Evolutionary conservation across 2,113 vertebrate species (phyloP), one percentile per base, ranked within the genome.

Genomic region (Sebastes fasciatus): DNA sequence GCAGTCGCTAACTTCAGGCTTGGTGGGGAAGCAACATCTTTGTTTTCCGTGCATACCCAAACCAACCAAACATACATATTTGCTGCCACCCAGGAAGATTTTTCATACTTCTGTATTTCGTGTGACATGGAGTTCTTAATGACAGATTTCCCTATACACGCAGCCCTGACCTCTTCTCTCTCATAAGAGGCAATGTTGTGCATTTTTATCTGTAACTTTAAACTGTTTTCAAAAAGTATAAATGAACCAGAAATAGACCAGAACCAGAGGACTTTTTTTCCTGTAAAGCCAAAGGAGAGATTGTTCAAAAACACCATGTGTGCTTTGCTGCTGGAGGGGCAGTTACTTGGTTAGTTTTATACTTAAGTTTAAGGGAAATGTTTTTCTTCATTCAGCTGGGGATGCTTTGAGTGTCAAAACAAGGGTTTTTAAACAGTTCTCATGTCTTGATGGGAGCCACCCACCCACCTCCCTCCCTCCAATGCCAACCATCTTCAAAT

Each of bases 221-320:
- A 64, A 54, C 2, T 26, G 14, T 49, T 86, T 65, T 40, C 23
- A 40, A 8, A 61, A 49, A 60, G n/a, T 17, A 51, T 11, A 52
- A 63, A 67, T 42, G 1, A 65, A 58, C 65, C 54, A 66, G 2
- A 62, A 80, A 80, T 21, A 51, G 8, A 66, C 4, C 26, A 52
- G 23, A 49, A 13, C 5, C 19, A 21, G 4, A 61, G 52, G 4
- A 4, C 19, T 43, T 21, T 52, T 23, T 43, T 21, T 52, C 26
- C 54, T 60, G 52, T 42, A n/a, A 71, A 70, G 8, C 74, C n/a
- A 40, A 61, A 73, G 40, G 8, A 54, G 23, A 63, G 19, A 42
- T 40, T 49, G 57, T n/a, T n/a, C 1, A 13, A 13, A 63, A 58
- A 19, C 21, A 62, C 23, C 17, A 12, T 16, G n/a, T 19, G 8